Base-by-base conservation (phyloP, 1,140 invertebrate genomes). In the Whitmania pigra region DNA sequence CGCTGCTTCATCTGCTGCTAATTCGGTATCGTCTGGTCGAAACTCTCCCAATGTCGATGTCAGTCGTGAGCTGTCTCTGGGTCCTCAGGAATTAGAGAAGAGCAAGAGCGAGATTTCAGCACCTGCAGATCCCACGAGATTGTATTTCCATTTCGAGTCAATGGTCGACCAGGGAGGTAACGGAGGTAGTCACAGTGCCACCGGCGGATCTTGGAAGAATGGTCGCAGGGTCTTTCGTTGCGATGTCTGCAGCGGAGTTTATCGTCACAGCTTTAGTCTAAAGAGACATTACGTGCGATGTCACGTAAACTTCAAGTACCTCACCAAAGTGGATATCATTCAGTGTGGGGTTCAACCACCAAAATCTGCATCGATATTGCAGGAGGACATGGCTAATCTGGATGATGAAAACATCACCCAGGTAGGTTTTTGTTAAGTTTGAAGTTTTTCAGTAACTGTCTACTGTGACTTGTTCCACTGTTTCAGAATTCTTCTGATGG, bases 281-380 rank as follows among this genome's bases (percentile, higher is more conserved):
- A 86, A 86, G 74, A 78, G 85, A 29, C 86, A 87, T 75, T 86
- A 84, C 72, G 74, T 86, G 27, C 78, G 84, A n/a, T 81, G 79
- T 73, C 86, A 87, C 76, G 80, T 87, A 6, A 85, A 86, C 74
- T 80, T 80, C 73, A 78, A 80, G 70, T 85, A 85, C 76, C 75
- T 86, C 7, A 81, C 82, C 22, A 77, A 80, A 53, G 76, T 79
- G 43, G 84, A 85, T 74, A 74, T 81, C 20, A 72, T 79, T 17
- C 82, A 82, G 73, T 83, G 78, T 76, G 78, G 79, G 22, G 78
- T 82, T 22, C 73, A 63, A 49, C 22, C 36, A 25, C 67, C 67
- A 27, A 49, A 27, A 63, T 27, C 31, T 31, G 25, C 13, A 36
- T 3, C 20, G 9, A 13, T 13, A 69, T 31, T 27, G 20, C 29